Conservation (phyloP, 2,888 invertebrate species). For the Leptogaster cylindrica region DNA sequence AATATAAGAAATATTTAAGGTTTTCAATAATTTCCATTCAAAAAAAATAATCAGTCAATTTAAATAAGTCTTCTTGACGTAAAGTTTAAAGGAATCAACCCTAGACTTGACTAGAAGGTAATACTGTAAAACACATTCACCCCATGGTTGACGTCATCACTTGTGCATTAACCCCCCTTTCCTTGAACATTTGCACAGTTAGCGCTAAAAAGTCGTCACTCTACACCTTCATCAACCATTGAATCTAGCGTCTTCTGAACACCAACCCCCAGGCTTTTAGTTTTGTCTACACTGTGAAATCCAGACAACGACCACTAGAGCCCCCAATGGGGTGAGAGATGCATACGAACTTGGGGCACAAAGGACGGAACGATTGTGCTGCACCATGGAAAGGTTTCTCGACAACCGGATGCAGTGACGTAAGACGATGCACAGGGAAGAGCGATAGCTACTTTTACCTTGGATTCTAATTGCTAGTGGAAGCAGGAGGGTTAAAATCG, state of each 20-base stretch:
- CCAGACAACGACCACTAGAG: background rate
- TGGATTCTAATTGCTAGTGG: background rate
- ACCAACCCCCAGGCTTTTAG: background rate
- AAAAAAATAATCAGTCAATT: conserved; percentile 6
- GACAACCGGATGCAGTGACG: conserved; percentile 4
- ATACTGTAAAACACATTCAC: conserved; percentile 32
- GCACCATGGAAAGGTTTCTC: background rate
- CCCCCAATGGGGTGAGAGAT: background rate
- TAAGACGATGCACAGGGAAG: background rate
- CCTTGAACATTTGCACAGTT: conserved; percentile 1
- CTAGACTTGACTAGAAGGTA: too few species aligned
- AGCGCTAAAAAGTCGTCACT: background rate
- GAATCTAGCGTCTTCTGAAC: background rate
- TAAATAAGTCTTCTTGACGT: background rate
- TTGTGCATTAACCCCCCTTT: conserved; percentile 27
- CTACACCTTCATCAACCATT: background rate
- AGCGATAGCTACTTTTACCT: too few species aligned
- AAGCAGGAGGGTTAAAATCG: background rate
- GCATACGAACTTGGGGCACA: background rate
- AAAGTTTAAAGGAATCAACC: conserved; percentile 11
- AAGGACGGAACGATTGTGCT: background rate
- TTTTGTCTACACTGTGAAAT: too few species aligned
- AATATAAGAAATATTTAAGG: conserved; percentile 10
- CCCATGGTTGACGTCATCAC: conserved; percentile 31
- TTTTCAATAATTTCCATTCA: background rate